phyloP scores from a whole-genome alignment of 2,113 vertebrate species.

The Tinamus guttatus region DNA sequence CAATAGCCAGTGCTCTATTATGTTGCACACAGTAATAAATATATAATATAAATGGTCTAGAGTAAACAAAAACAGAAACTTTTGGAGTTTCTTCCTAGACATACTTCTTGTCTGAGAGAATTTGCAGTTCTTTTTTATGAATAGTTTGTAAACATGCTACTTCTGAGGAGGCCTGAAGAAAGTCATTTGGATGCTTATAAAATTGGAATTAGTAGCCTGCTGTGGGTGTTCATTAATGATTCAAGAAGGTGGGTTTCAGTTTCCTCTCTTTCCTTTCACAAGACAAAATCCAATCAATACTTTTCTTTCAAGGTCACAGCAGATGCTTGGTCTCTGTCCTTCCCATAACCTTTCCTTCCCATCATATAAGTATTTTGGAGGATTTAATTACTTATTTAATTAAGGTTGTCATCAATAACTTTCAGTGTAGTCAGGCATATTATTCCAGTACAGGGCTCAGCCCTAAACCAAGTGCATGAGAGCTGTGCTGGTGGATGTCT shows the following conservation, averaged over 20 bases:
- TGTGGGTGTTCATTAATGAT: slow-evolving; percentile 86
- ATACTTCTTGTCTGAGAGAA: neutral
- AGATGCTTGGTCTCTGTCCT: slow-evolving; percentile 32
- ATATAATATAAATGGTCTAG: neutral
- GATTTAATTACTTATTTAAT: slow-evolving; percentile 16
- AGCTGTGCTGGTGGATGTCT: neutral
- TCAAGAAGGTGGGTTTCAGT: slow-evolving; percentile 85
- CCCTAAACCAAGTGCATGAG: neutral
- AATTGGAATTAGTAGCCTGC: slow-evolving; percentile 35
- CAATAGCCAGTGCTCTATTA: neutral
- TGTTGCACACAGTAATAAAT: neutral
- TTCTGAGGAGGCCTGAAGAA: neutral
- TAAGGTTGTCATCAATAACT: neutral
- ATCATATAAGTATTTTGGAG: neutral
- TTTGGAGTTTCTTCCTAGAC: neutral
- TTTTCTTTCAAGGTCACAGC: slow-evolving; percentile 87
- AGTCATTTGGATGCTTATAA: neutral
- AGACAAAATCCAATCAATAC: slow-evolving; percentile 80
- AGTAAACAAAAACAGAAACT: neutral
- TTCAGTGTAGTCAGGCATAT: neutral
- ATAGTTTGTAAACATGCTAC: neutral
- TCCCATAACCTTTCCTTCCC: neutral
- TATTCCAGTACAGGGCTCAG: neutral
- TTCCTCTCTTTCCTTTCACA: slow-evolving; percentile 78
- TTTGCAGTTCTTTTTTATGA: neutral